These are phyloP conservation scores for Oncorhynchus gorbuscha DNA, from an alignment of 2,113 vertebrate genomes.

Conservation along the genomic window DNA sequence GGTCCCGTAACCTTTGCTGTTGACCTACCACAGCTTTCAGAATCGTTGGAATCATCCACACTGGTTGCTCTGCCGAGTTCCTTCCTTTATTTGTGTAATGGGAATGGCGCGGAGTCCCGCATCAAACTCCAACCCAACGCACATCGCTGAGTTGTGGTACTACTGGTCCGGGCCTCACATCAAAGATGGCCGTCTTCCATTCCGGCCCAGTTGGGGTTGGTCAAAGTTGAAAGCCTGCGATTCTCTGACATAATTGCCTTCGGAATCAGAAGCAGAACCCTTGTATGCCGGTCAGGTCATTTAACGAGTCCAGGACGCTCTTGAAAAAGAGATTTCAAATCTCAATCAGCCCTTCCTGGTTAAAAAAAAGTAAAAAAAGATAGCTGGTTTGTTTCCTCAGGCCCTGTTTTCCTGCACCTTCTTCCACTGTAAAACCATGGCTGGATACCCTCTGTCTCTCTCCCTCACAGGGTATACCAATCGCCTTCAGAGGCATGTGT, in stretches of 20 bases:
- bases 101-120: conserved; percentile 25
- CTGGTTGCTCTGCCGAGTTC: conserved; percentile 9
- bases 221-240: conserved; percentile 25
- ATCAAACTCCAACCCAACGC: conserved; percentile 11
- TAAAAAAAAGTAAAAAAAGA: not conserved
- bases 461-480: conserved; percentile 31
- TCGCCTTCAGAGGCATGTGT: conserved; percentile 38
- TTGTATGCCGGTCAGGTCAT: conserved; percentile 15
- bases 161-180: conserved; percentile 18
- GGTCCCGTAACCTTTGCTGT: conserved; percentile 4
- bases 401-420: not conserved
- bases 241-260: conserved; percentile 25
- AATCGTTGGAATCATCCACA: conserved; percentile 6
- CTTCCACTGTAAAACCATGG: not conserved
- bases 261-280: conserved; percentile 31
- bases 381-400: not conserved
- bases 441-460: not conserved
- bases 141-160: conserved; percentile 11
- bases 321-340: no score
- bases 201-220: conserved; percentile 20
- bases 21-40: conserved; percentile 25
- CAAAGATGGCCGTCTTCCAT: conserved; percentile 16
- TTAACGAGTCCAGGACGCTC: not conserved
- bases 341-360: no score
- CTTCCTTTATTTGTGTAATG: conserved; percentile 39